phyloP scores from a whole-genome alignment of 2,888 invertebrate species.

The Scrobipalpa atriplicella region DNA sequence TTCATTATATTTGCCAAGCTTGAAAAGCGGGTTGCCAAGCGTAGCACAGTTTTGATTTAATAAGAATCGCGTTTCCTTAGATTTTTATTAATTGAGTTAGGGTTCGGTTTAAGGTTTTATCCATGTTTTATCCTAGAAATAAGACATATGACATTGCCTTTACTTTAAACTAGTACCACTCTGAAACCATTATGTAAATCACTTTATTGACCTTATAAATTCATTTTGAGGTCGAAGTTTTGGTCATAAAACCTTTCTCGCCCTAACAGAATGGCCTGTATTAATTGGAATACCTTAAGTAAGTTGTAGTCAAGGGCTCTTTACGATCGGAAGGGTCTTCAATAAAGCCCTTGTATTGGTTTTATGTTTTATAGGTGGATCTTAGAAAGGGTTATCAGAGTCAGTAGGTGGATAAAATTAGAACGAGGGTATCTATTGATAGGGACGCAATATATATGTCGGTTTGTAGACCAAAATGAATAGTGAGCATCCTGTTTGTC shows the following conservation, averaged over 20 bases:
- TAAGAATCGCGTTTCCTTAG: too few relatives aligned
- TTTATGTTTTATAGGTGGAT: neutral
- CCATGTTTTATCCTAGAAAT: too few relatives aligned
- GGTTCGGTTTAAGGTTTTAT: too few relatives aligned
- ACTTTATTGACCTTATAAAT: neutral
- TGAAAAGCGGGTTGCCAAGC: too few relatives aligned
- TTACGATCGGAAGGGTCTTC: slow-evolving; percentile 2
- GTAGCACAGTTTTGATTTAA: too few relatives aligned
- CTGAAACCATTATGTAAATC: neutral
- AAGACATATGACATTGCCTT: too few relatives aligned
- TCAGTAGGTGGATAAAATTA: neutral
- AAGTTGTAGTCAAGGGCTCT: neutral
- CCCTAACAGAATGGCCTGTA: neutral
- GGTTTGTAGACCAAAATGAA: too few relatives aligned
- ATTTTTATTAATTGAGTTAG: too few relatives aligned
- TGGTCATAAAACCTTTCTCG: neutral
- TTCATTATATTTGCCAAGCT: too few relatives aligned
- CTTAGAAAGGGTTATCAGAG: slow-evolving; percentile 4
- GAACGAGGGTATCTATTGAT: neutral
- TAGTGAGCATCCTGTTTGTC: too few relatives aligned
- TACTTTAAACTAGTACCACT: neutral
- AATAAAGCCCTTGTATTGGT: neutral
- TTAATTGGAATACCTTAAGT: slow-evolving; percentile 5
- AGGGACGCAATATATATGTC: neutral
- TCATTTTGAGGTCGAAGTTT: slow-evolving; percentile 2